These are phyloP conservation scores for Actenoides lindsayi DNA, from an alignment of 2,113 vertebrate genomes.

Conservation along the genomic window DNA sequence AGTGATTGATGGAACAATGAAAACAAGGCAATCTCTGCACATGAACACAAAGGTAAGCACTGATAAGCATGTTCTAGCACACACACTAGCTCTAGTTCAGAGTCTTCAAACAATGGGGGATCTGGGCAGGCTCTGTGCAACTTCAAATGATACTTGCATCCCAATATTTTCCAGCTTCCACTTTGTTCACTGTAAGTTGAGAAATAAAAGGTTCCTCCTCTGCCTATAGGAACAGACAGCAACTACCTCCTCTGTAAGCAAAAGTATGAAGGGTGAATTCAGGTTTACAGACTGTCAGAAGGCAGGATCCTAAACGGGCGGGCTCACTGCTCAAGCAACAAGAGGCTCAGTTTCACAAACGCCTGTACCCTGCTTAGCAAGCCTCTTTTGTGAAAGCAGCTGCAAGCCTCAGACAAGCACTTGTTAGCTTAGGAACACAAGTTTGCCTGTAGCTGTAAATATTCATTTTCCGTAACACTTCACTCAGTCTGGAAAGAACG, in stretches of 20 bases:
- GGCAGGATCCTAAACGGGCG: not conserved
- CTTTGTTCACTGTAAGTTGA: not conserved
- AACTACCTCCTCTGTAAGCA: not conserved
- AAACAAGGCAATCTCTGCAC: not conserved
- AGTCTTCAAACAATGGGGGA: not conserved
- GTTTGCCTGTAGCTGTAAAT: not conserved
- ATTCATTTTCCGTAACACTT: not conserved
- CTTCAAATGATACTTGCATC: not conserved
- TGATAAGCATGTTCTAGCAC: not conserved
- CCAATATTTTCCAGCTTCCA: not conserved
- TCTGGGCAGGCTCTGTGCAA: not conserved
- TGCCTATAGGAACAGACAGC: not conserved
- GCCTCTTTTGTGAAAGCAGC: not conserved
- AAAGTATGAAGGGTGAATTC: not conserved
- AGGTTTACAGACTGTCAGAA: not conserved
- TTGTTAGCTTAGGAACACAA: not conserved
- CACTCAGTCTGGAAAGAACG: not conserved
- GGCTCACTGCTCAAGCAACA: not conserved
- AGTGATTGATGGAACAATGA: not conserved
- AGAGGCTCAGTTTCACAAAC: not conserved
- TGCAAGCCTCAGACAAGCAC: not conserved
- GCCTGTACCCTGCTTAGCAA: not conserved
- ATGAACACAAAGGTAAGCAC: not conserved
- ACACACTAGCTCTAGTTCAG: not conserved
- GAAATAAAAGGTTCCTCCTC: slow-evolving; percentile 9